Conservation (phyloP, 1,140 invertebrate genomes). For the Drosophila orena region DNA sequence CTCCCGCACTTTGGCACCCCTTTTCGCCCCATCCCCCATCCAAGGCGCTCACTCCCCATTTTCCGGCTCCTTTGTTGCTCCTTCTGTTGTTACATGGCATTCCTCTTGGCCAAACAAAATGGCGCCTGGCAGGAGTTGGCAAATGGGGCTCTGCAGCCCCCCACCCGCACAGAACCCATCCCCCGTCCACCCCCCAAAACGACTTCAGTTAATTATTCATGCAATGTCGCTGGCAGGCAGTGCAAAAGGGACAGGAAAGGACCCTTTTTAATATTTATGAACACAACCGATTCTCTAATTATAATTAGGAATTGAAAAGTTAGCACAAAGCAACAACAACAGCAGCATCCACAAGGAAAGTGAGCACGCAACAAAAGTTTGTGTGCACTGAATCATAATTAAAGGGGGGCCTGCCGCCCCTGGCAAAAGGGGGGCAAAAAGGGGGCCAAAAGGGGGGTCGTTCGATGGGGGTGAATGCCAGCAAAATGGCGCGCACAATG, state of each 20-base stretch:
- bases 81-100: constrained; percentile 43
- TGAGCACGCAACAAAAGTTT: constrained; percentile 79
- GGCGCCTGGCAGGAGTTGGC: constrained; percentile 68
- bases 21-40: neutral
- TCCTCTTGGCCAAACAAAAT: constrained; percentile 74
- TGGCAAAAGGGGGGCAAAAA: too few species aligned
- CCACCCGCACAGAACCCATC: constrained; percentile 1
- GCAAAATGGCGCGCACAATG: constrained; percentile 70
- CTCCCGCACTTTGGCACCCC: neutral
- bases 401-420: constrained; percentile 31
- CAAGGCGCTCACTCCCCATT: neutral
- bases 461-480: constrained; percentile 28
- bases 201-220: constrained; percentile 83
- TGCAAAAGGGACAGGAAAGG: constrained; percentile 28
- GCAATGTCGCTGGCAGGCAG: constrained; percentile 71
- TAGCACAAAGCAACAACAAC: constrained; percentile 67
- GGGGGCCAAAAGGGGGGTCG: constrained; percentile 16
- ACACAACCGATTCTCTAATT: constrained; percentile 84
- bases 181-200: constrained; percentile 38
- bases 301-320: constrained; percentile 84
- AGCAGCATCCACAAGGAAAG: constrained; percentile 11
- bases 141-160: constrained; percentile 46
- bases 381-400: constrained; percentile 83
- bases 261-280: constrained; percentile 84
- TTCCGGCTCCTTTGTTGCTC: constrained; percentile 25